A percentile compares a stretch with the other conserved stretches of the same genome.
phyloP scores from a whole-genome alignment of 1,140 invertebrate genomes.

The Zaprionus vittiger region DNA sequence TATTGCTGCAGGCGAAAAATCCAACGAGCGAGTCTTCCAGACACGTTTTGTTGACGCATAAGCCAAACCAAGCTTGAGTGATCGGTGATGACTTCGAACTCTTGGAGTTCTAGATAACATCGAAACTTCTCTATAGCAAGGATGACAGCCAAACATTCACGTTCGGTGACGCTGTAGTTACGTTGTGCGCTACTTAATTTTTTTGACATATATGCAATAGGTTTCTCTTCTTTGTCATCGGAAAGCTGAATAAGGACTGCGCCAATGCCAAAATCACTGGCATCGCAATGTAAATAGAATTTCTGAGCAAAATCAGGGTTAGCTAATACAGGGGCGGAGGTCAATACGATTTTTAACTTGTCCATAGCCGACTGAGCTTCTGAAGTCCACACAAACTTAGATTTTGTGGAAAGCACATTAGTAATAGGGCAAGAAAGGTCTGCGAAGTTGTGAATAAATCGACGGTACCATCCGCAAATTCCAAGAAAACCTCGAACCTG shows the following conservation, averaged over 20 bases:
- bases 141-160: neutral
- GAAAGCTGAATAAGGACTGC: neutral
- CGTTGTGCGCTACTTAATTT: neutral
- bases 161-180: slow-evolving; percentile 10
- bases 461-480: neutral
- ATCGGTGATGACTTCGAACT: neutral
- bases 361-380: slow-evolving; percentile 15
- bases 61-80: neutral
- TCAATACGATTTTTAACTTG: neutral
- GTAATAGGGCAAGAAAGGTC: neutral
- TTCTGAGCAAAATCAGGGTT: slow-evolving; percentile 8
- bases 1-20: too few relatives aligned
- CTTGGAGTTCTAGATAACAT: neutral
- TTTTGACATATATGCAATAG: neutral
- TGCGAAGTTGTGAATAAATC: slow-evolving; percentile 22
- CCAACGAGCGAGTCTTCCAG: too few relatives aligned
- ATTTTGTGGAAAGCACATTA: neutral
- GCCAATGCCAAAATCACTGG: neutral
- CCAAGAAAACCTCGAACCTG: neutral
- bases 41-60: too few relatives aligned
- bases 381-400: slow-evolving; percentile 14
- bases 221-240: neutral
- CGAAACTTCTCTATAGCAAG: neutral
- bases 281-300: slow-evolving; percentile 14
- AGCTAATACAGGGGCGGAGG: slow-evolving; percentile 4